Conservation (phyloP, 1,140 invertebrate species). For the Pantala flavescens region DNA sequence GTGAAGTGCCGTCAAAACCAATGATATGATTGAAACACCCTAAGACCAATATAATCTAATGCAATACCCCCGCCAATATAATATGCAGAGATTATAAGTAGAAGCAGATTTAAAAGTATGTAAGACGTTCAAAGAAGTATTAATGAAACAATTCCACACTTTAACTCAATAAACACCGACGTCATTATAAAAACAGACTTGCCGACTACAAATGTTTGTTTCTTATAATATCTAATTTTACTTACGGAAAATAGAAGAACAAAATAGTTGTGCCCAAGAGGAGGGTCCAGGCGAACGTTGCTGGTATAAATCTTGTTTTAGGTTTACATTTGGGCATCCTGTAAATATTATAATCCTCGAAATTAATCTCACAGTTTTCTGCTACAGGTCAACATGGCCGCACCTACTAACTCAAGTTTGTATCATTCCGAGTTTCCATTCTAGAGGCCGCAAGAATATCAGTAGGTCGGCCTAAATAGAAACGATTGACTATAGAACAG, state of each 20-base stretch:
- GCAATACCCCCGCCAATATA: too few species aligned
- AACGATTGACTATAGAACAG: background rate
- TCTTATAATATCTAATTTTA: constrained; percentile 31
- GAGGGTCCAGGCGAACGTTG: constrained; percentile 90
- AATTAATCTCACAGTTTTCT: constrained; percentile 42
- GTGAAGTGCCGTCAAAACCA: too few species aligned
- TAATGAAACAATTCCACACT: too few species aligned
- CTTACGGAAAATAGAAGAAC: constrained; percentile 96
- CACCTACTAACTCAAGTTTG: constrained; percentile 31
- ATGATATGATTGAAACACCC: too few species aligned
- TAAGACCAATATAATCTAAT: too few species aligned
- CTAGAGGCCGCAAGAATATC: background rate
- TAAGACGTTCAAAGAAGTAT: too few species aligned
- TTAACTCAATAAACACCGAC: too few species aligned
- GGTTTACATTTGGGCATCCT: constrained; percentile 89
- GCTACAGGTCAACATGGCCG: constrained; percentile 54
- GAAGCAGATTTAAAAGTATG: too few species aligned
- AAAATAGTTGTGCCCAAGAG: constrained; percentile 79
- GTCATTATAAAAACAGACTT: background rate
- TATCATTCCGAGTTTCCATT: constrained; percentile 9
- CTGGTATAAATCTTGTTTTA: constrained; percentile 88
- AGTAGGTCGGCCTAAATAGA: background rate
- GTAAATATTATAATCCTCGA: constrained; percentile 43
- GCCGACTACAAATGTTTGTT: background rate
- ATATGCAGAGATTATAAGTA: too few species aligned